Percentiles rank a stretch among this genome's conserved stretches.
phyloP scores from a whole-genome alignment of 1,140 invertebrate species.

The Euura lappo region DNA sequence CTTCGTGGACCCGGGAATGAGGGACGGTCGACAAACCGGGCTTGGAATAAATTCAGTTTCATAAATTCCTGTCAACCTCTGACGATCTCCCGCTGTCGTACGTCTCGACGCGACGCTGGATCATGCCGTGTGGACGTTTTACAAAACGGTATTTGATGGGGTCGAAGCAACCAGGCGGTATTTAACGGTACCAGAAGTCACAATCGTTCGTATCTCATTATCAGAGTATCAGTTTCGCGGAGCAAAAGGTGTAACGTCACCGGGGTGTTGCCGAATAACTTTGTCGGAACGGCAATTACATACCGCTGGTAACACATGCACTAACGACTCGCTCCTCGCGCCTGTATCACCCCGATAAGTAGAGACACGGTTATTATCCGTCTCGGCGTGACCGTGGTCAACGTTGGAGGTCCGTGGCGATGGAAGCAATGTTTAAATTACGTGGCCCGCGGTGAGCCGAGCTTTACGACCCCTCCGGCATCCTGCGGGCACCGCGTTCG shows the following conservation, averaged over 20 bases:
- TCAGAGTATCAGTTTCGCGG: too few relatives aligned
- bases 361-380: neutral
- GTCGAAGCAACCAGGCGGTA: neutral
- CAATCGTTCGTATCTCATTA: too few relatives aligned
- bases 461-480: constrained; percentile 41
- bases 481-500: constrained; percentile 29
- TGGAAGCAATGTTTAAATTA: constrained; percentile 52
- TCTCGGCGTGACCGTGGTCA: neutral
- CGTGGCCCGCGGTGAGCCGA: constrained; percentile 36
- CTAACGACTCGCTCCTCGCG: neutral
- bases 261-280: too few relatives aligned
- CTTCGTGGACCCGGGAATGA: neutral
- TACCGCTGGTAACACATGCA: too few relatives aligned
- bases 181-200: neutral
- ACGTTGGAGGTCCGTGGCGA: constrained; percentile 1
- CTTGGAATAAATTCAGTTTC: constrained; percentile 49
- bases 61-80: constrained; percentile 47
- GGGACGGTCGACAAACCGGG: constrained; percentile 35
- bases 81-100: constrained; percentile 40
- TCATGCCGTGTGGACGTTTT: neutral
- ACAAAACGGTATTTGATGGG: neutral
- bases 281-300: too few relatives aligned
- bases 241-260: too few relatives aligned
- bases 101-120: neutral
- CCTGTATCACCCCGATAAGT: neutral